These are phyloP conservation scores for Peromyscus leucopus DNA, from an alignment of 2,113 vertebrate genomes.

Conservation along the genomic window DNA sequence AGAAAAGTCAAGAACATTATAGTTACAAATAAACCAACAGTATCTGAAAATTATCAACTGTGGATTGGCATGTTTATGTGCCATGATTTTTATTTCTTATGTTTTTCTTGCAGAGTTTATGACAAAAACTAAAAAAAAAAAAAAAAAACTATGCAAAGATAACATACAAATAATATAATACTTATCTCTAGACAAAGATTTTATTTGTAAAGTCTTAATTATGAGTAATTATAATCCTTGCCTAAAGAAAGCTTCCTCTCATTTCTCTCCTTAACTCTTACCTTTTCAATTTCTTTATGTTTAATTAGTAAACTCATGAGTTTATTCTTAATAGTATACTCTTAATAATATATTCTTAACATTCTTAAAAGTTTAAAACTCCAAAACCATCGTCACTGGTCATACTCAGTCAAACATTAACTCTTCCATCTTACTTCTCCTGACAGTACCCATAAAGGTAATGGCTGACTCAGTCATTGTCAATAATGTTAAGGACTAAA, in stretches of 20 bases:
- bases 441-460: conserved; percentile 33
- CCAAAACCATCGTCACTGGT: neutral
- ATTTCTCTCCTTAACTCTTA: conserved; percentile 6
- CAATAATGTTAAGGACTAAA: conserved; percentile 20
- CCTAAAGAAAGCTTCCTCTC: conserved; percentile 36
- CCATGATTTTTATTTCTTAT: conserved; percentile 10
- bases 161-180: neutral
- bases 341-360: too few species aligned
- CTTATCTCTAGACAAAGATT: conserved; percentile 37
- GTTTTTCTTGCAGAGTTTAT: neutral
- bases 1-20: conserved; percentile 15
- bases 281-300: conserved; percentile 21
- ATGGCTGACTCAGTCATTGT: neutral
- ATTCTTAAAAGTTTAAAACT: conserved; percentile 37
- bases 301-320: neutral
- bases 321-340: neutral
- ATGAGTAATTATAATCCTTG: conserved; percentile 26
- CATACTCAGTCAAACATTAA: conserved; percentile 10
- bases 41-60: conserved; percentile 48
- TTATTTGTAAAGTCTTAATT: conserved; percentile 3
- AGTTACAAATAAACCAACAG: conserved; percentile 17
- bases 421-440: neutral
- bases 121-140: conserved; percentile 36
- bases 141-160: conserved; percentile 18
- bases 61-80: neutral